phyloP scores from a whole-genome alignment of 2,888 invertebrate genomes.

The Sinopyrophorus schimmeli region DNA sequence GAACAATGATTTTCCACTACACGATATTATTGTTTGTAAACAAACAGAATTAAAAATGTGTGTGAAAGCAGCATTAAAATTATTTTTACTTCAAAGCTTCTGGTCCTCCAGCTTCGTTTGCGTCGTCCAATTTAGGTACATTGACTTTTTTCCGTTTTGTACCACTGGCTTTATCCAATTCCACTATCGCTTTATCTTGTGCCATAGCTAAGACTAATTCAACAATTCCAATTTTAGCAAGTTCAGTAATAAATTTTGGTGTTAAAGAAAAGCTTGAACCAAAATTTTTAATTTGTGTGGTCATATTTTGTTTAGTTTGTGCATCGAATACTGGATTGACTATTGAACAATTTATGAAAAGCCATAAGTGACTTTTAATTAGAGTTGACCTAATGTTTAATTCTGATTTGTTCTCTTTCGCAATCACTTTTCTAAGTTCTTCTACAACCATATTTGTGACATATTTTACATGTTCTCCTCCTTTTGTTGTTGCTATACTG shows the following conservation, averaged over 20 bases:
- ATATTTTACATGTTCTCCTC: slow-evolving; percentile 96
- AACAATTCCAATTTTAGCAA: slow-evolving; percentile 87
- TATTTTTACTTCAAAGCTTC: slow-evolving; percentile 68
- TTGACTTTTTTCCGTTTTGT: slow-evolving; percentile 89
- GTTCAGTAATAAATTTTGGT: slow-evolving; percentile 82
- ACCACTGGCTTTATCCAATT: slow-evolving; percentile 81
- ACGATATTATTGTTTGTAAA: too few relatives aligned
- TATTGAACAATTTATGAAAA: slow-evolving; percentile 96
- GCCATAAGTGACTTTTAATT: slow-evolving; percentile 94
- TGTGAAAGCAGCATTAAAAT: too few relatives aligned
- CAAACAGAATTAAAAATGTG: too few relatives aligned
- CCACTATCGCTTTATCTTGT: slow-evolving; percentile 90
- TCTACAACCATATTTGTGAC: slow-evolving; percentile 88
- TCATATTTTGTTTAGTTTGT: slow-evolving; percentile 99
- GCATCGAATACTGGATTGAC: slow-evolving; percentile 99
- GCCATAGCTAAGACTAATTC: slow-evolving; percentile 96
- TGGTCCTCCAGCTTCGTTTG: slow-evolving; percentile 93
- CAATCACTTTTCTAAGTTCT: slow-evolving; percentile 65
- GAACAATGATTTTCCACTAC: too few relatives aligned
- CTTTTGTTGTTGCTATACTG: slow-evolving; percentile 98
- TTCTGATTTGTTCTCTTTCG: slow-evolving; percentile 63
- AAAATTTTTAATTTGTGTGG: slow-evolving; percentile 89
- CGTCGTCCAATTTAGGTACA: slow-evolving; percentile 96
- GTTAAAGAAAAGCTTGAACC: slow-evolving; percentile 89
- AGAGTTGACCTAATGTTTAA: slow-evolving; percentile 91